Percentiles rank a stretch among this genome's conserved stretches.
Evolutionary conservation across 2,888 invertebrate species (phyloP).

Genomic region (Limulus polyphemus): DNA sequence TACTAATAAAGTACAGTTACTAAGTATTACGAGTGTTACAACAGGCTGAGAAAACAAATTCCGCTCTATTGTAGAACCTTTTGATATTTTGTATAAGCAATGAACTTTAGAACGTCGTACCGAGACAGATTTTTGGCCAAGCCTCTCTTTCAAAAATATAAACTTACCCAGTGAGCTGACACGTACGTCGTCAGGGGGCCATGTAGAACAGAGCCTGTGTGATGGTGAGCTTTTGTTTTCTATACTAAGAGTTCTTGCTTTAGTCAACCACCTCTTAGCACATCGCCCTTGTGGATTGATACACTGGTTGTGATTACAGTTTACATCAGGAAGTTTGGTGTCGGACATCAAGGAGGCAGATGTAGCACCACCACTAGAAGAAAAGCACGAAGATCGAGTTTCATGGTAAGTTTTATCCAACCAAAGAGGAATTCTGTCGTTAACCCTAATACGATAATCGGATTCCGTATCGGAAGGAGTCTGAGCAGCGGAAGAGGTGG

Average conservation of each 20-base stretch:
- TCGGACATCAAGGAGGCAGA: neutral
- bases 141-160: neutral
- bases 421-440: too few species aligned
- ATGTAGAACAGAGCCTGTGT: slow-evolving; percentile 21
- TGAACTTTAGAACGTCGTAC: too few species aligned
- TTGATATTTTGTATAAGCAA: too few species aligned
- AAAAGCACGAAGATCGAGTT: neutral
- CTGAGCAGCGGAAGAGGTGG: slow-evolving; percentile 4
- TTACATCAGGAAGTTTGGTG: neutral
- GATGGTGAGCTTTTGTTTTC: slow-evolving; percentile 13
- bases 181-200: slow-evolving; percentile 18
- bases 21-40: too few species aligned
- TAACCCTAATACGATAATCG: neutral
- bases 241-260: slow-evolving; percentile 22
- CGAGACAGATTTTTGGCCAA: too few species aligned
- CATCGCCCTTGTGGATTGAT: neutral
- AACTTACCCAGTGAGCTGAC: slow-evolving; percentile 16
- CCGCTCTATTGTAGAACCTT: too few species aligned
- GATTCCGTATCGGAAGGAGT: slow-evolving; percentile 5
- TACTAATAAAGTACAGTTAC: too few species aligned
- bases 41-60: too few species aligned
- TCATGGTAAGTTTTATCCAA: too few species aligned
- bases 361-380: neutral
- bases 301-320: neutral
- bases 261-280: slow-evolving; percentile 9